phyloP scores from a whole-genome alignment of 2,888 invertebrate species.

The Fragum sueziense region DNA sequence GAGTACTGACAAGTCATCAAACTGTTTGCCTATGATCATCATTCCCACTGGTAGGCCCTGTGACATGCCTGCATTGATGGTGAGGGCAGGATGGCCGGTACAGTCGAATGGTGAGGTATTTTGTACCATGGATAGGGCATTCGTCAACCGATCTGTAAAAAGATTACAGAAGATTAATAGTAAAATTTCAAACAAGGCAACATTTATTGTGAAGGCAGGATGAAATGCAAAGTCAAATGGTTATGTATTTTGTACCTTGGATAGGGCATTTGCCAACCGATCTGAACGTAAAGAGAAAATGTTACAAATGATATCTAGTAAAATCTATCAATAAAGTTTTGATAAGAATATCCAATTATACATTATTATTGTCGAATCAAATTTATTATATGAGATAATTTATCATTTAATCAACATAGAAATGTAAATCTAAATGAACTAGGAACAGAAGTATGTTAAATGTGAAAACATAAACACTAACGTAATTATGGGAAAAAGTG shows the following conservation, averaged over 20 bases:
- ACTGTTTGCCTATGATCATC: constrained; percentile 76
- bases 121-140: constrained; percentile 57
- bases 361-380: too few species aligned
- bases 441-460: too few species aligned
- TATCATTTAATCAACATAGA: too few species aligned
- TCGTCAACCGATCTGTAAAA: constrained; percentile 65
- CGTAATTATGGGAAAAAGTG: too few species aligned
- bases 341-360: too few species aligned
- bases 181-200: too few species aligned
- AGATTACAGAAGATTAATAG: too few species aligned
- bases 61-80: constrained; percentile 73
- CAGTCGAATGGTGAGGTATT: constrained; percentile 73
- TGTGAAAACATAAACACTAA: too few species aligned
- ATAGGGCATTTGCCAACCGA: constrained; percentile 50
- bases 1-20: constrained; percentile 76
- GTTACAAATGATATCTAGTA: too few species aligned
- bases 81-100: constrained; percentile 76
- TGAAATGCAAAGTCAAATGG: constrained; percentile 75
- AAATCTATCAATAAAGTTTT: too few species aligned
- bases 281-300: constrained; percentile 71
- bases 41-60: constrained; percentile 76
- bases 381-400: too few species aligned
- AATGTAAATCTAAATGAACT: too few species aligned
- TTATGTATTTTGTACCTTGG: constrained; percentile 67
- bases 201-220: constrained; percentile 76